These are phyloP conservation scores for Sinella curviseta DNA, from an alignment of 1,140 invertebrate genomes.

Conservation along the genomic window DNA sequence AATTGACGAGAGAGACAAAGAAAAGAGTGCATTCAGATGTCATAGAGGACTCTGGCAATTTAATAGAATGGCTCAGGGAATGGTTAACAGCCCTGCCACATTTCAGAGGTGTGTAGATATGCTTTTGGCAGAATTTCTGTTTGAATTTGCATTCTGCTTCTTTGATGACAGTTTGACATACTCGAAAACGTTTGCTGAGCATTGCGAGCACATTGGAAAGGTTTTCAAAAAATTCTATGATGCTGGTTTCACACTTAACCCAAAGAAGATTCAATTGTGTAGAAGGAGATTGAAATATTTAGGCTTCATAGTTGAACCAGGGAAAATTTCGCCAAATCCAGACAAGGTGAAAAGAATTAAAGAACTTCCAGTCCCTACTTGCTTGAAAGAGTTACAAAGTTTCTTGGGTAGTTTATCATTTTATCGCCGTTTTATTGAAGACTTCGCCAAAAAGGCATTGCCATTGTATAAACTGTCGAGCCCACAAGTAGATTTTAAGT, in stretches of 20 bases:
- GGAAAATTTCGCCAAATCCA: too few species aligned
- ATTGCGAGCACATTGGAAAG: slow-evolving; percentile 35
- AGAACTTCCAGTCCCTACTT: slow-evolving; percentile 51
- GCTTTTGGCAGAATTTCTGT: background rate
- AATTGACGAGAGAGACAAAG: too few species aligned
- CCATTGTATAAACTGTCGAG: slow-evolving; percentile 52
- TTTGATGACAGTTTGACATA: slow-evolving; percentile 51
- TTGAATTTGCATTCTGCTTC: background rate
- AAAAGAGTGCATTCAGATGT: slow-evolving; percentile 54
- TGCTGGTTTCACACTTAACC: slow-evolving; percentile 49
- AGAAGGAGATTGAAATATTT: slow-evolving; percentile 54
- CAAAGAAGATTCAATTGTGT: too few species aligned
- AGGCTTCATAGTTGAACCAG: slow-evolving; percentile 53
- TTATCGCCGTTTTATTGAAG: slow-evolving; percentile 56
- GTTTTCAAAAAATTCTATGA: slow-evolving; percentile 27
- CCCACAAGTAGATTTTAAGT: slow-evolving; percentile 30
- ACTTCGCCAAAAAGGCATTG: slow-evolving; percentile 51
- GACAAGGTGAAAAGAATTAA: slow-evolving; percentile 51
- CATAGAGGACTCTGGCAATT: slow-evolving; percentile 52
- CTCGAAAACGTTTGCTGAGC: slow-evolving; percentile 31
- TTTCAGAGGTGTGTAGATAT: slow-evolving; percentile 53
- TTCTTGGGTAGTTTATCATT: slow-evolving; percentile 58
- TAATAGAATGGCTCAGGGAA: slow-evolving; percentile 55
- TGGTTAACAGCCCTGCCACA: slow-evolving; percentile 56
- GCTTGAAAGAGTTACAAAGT: slow-evolving; percentile 52